These are phyloP conservation scores for Sphaerodactylus townsendi DNA, from an alignment of 2,113 vertebrate species.

Conservation along the genomic window DNA sequence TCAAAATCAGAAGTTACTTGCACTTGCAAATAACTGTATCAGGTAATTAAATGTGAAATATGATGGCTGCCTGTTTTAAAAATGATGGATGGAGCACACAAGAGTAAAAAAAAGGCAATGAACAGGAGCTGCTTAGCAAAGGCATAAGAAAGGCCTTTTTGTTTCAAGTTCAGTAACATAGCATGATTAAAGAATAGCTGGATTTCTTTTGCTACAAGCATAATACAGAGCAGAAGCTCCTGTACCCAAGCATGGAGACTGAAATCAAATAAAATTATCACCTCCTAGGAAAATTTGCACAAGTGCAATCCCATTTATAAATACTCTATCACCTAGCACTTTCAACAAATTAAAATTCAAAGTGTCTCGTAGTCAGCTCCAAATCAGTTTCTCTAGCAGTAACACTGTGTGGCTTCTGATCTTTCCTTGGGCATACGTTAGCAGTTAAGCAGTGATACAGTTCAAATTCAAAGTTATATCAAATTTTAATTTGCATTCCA, in stretches of 20 bases:
- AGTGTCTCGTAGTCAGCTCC: conserved; percentile 48
- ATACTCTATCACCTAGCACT: conserved; percentile 55
- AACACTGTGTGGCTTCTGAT: conserved; percentile 8
- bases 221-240: conserved; percentile 2
- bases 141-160: conserved; percentile 19
- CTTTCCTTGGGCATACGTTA: background rate
- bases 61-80: background rate
- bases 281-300: conserved; percentile 29
- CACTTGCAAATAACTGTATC: background rate
- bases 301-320: conserved; percentile 50
- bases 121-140: background rate
- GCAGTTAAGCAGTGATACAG: background rate
- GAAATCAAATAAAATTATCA: conserved; percentile 34
- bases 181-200: conserved; percentile 24
- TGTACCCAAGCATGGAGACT: conserved; percentile 19
- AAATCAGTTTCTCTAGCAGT: conserved; percentile 11
- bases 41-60: background rate
- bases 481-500: background rate
- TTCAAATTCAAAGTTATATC: background rate
- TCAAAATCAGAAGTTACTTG: background rate
- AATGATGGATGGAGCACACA: background rate
- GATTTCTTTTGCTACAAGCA: conserved; percentile 31
- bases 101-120: background rate
- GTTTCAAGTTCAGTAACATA: conserved; percentile 17
- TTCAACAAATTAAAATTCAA: conserved; percentile 44